Conservation (phyloP, 2,888 invertebrate species). For the Pardosa pseudoannulata region DNA sequence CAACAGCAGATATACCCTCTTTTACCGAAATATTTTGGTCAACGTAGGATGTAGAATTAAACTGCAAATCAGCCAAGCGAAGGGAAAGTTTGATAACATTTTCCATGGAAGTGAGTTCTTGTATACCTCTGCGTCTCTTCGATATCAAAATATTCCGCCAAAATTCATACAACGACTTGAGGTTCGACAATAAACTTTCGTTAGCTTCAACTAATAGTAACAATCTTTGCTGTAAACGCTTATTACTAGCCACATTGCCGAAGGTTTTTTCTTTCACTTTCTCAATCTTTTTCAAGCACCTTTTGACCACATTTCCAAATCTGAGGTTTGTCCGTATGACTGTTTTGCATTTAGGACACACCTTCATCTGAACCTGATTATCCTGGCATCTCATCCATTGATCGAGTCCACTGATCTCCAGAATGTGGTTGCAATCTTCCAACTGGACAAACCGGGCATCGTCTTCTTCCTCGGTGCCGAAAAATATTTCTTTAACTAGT, state of each 20-base stretch:
- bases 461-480: constrained; percentile 72
- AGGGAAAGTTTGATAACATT: constrained; percentile 21
- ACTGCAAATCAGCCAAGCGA: background rate
- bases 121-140: constrained; percentile 21
- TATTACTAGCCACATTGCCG: constrained; percentile 71
- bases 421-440: constrained; percentile 76
- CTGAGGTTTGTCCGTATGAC: constrained; percentile 81
- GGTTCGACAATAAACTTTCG: background rate
- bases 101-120: constrained; percentile 43
- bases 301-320: constrained; percentile 80
- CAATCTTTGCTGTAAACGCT: background rate
- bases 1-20: background rate
- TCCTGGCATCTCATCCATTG: constrained; percentile 39
- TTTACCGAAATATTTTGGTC: background rate
- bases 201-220: background rate
- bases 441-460: constrained; percentile 75
- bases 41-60: background rate
- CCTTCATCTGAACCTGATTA: constrained; percentile 58
- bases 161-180: background rate
- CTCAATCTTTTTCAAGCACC: constrained; percentile 77
- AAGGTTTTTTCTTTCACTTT: constrained; percentile 76
- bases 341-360: constrained; percentile 68
- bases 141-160: constrained; percentile 11
- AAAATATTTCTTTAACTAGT: constrained; percentile 75
- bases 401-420: constrained; percentile 76